A percentile compares a stretch with the other conserved stretches of the same genome.
Evolutionary conservation across 2,797 vertebrate species (phyloP).

Genomic region (Huso huso): DNA sequence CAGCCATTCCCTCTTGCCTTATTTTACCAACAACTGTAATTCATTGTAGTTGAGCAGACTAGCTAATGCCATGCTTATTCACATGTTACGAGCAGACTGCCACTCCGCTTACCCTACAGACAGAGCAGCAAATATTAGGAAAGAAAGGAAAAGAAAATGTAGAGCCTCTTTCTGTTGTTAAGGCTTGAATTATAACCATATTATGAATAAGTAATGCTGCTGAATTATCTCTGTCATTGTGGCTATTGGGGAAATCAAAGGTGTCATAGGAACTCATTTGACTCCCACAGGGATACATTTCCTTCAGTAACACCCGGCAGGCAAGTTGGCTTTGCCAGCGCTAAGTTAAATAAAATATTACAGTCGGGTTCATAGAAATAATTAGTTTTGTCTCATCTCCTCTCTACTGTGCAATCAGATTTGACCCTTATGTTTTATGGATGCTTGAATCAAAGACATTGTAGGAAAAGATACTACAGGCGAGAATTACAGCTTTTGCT

Average conservation of each 20-base stretch:
- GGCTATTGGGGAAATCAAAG: constrained; percentile 38
- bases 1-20: constrained; percentile 57
- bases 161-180: constrained; percentile 31
- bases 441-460: constrained; percentile 45
- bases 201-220: constrained; percentile 52
- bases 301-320: constrained; percentile 28
- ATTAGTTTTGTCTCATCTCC: constrained; percentile 59
- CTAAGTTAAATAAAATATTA: constrained; percentile 62
- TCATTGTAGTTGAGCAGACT: constrained; percentile 56
- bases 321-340: constrained; percentile 38
- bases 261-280: constrained; percentile 38
- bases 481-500: constrained; percentile 21
- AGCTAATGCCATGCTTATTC: constrained; percentile 52
- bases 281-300: constrained; percentile 43
- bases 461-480: constrained; percentile 26
- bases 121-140: constrained; percentile 29
- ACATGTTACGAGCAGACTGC: constrained; percentile 36
- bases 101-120: constrained; percentile 52
- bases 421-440: constrained; percentile 68
- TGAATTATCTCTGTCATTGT: constrained; percentile 43
- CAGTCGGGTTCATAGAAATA: constrained; percentile 58
- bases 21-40: constrained; percentile 52
- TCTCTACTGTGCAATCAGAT: constrained; percentile 54
- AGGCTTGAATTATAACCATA: constrained; percentile 37
- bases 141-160: constrained; percentile 23